phyloP scores from a whole-genome alignment of 2,797 vertebrate genomes.

The Chlorospingus semifuscus region DNA sequence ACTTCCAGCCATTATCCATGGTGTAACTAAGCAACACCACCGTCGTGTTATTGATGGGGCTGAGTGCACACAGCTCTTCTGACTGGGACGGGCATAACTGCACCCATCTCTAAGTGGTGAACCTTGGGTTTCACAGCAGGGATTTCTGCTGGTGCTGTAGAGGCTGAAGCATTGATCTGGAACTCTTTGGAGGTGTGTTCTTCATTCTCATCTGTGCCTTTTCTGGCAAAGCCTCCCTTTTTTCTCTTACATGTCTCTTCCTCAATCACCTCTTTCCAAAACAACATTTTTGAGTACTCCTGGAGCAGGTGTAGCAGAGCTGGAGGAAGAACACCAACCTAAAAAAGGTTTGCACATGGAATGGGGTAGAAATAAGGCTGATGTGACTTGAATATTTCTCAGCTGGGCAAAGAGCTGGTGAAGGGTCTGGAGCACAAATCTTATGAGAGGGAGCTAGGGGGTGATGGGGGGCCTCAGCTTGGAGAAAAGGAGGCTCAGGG shows the following conservation, averaged over 20 bases:
- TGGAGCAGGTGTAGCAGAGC: neutral
- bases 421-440: neutral
- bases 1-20: neutral
- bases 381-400: neutral
- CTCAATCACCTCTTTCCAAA: neutral
- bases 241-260: neutral
- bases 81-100: neutral
- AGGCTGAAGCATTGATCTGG: neutral
- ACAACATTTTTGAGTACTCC: neutral
- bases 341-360: neutral
- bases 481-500: neutral
- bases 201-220: neutral
- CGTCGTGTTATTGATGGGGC: neutral
- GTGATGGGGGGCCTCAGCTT: fast-evolving
- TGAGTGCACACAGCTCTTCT: neutral
- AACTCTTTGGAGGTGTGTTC: neutral
- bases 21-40: neutral
- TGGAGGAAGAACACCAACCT: neutral
- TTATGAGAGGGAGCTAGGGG: neutral
- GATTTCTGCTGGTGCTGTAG: neutral
- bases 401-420: neutral
- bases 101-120: neutral
- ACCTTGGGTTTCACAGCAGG: neutral
- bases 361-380: neutral
- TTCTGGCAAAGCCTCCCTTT: neutral